Percentiles rank a stretch among this genome's conserved stretches.
Conservation (phyloP, 2,797 vertebrate species). For the Octomys mimax region DNA sequence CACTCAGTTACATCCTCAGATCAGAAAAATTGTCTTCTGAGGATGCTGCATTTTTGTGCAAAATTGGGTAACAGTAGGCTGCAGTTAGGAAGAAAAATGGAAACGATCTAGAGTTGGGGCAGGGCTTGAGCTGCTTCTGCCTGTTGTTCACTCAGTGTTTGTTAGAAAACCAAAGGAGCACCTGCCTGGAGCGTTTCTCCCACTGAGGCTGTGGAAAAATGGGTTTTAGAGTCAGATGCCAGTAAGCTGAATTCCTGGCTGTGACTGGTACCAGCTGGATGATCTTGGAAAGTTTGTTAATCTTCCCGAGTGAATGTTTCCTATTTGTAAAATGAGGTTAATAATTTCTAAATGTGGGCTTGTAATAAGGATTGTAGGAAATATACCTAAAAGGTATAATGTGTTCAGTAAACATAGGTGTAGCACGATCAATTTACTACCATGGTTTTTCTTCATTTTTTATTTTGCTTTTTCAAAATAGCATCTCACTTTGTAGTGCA, state of each 20-base stretch:
- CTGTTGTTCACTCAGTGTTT: background rate
- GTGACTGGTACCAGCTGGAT: constrained; percentile 15
- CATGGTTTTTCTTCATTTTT: constrained; percentile 43
- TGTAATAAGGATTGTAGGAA: constrained; percentile 11
- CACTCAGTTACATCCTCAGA: background rate
- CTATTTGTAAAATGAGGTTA: constrained; percentile 44
- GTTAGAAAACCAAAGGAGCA: background rate
- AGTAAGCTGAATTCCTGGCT: background rate
- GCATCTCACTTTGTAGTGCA: background rate
- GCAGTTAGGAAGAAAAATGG: background rate
- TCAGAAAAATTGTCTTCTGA: background rate
- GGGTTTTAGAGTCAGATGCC: background rate
- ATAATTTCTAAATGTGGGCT: constrained; percentile 50
- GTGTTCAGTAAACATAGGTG: background rate
- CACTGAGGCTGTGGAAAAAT: background rate
- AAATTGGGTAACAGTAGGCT: background rate
- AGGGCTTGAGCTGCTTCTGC: background rate
- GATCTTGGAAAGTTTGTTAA: constrained; percentile 47
- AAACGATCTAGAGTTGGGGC: background rate
- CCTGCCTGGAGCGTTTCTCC: background rate
- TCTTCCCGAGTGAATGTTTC: constrained; percentile 24
- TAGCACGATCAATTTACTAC: background rate
- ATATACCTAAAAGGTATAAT: constrained; percentile 32
- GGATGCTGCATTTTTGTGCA: background rate
- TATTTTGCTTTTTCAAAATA: background rate